Evolutionary conservation across 2,113 vertebrate species (phyloP).

Genomic region (Sakesphorus luctuosus): DNA sequence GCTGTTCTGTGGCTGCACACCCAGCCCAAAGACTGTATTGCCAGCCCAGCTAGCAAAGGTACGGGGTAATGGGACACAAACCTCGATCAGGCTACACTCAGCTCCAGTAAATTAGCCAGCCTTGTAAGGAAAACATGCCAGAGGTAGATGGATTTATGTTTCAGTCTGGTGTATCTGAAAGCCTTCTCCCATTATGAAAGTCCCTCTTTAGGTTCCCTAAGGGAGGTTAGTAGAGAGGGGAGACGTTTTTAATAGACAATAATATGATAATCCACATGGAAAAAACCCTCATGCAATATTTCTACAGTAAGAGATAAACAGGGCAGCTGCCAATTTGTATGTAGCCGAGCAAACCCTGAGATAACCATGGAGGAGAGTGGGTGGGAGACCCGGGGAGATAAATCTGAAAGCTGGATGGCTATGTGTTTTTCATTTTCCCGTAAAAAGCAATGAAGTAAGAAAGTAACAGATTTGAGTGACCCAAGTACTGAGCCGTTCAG

Average conservation of each 20-base stretch:
- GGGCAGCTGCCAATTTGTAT: constrained; percentile 53
- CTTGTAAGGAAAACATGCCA: constrained; percentile 53
- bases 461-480: constrained; percentile 27
- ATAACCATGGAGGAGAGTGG: not conserved
- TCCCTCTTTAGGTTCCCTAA: constrained; percentile 60
- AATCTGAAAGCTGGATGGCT: constrained; percentile 11
- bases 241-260: constrained; percentile 66
- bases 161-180: constrained; percentile 63
- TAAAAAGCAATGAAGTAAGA: constrained; percentile 31
- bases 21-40: not conserved
- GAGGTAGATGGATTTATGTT: constrained; percentile 66
- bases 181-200: constrained; percentile 61
- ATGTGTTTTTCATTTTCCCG: constrained; percentile 20
- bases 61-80: not conserved
- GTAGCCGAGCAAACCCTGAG: constrained; percentile 36
- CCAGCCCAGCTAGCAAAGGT: not conserved
- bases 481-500: constrained; percentile 5
- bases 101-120: constrained; percentile 47
- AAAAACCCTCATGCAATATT: constrained; percentile 13
- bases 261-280: constrained; percentile 59
- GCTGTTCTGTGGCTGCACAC: not conserved
- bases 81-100: not conserved
- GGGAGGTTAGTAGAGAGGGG: constrained; percentile 57
- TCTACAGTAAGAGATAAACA: constrained; percentile 55
- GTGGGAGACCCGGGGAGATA: constrained; percentile 16